Conservation (phyloP, 2,797 vertebrate genomes). For the Echeneis naucrates region DNA sequence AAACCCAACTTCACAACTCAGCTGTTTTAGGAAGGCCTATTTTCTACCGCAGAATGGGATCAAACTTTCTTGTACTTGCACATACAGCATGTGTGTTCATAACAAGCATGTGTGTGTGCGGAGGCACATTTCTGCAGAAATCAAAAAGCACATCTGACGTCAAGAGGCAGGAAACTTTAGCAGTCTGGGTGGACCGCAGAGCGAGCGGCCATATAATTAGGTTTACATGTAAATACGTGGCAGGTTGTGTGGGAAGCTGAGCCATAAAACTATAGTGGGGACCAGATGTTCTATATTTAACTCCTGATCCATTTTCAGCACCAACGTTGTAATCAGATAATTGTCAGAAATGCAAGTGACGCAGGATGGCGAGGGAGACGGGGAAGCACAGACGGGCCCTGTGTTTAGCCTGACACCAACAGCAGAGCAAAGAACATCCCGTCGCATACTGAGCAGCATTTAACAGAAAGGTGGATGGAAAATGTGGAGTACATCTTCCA, state of each 20-base stretch:
- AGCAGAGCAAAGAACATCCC: conserved; percentile 15
- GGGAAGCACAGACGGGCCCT: conserved; percentile 56
- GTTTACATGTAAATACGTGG: conserved; percentile 83
- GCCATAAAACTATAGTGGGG: conserved; percentile 79
- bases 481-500: background rate
- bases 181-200: conserved; percentile 81
- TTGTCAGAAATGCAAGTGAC: conserved; percentile 79
- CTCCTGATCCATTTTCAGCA: conserved; percentile 74
- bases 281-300: conserved; percentile 86
- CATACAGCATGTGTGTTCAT: conserved; percentile 3
- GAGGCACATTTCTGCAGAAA: conserved; percentile 55
- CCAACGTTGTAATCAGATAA: conserved; percentile 81
- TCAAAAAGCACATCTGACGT: conserved; percentile 80
- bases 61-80: conserved; percentile 27
- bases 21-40: conserved; percentile 57
- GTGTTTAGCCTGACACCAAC: conserved; percentile 34
- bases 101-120: background rate
- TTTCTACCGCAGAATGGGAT: conserved; percentile 55
- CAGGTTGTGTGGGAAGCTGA: conserved; percentile 80
- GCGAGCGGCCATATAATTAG: conserved; percentile 84
- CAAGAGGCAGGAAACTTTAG: conserved; percentile 83
- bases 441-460: conserved; percentile 7
- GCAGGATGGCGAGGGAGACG: conserved; percentile 57
- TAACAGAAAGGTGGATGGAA: background rate
- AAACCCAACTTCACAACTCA: conserved; percentile 44